Evolutionary conservation across 2,113 vertebrate species (phyloP), one percentile per base, ranked within the genome.

Genomic region (Rhabdomys dilectus): DNA sequence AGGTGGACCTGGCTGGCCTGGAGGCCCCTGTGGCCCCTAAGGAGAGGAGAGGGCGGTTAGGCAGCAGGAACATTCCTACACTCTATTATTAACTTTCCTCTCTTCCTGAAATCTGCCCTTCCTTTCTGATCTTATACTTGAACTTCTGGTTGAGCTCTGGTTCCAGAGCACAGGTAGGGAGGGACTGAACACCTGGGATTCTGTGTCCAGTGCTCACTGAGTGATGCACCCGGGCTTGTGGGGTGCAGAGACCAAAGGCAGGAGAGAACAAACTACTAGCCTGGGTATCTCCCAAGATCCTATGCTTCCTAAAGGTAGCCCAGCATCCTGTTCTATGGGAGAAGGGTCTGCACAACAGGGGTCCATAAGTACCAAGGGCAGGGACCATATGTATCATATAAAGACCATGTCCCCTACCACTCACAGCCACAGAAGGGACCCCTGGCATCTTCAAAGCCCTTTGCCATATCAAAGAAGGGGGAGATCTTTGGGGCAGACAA

Each of bases 1-100:
- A 51, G 99, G 94, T 0, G 99, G 99, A 15, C 99, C 99, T 0
- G 99, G 99, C 96, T 99, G 99, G 36, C 99, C 99, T 0, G 98
- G 98, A 96, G 98, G 98, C 81, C 99, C 99, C 0, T 99, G 96
- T 39, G 99, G 96, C 3, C 99, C 99, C 99, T 99, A 97, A 45
- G 66, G 68, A 94, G 66, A 95, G 64, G 91, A 66, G 1, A 97
- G 73, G 80, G 42, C 29, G 3, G 16, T 66, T 51, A 36, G n/a
- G 53, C 48, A 1, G 31, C 36, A 21, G 39, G 42, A 90, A 16
- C 19, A 60, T 56, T 22, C 62, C 68, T 75, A 0, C 68, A 31
- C 21, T 26, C 12, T 21, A 16, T 39, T 51, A 51, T 58, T 58
- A 29, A 68, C 62, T 90, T 22, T 15, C 0, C 17, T 51, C 21